Evolutionary conservation across 2,888 invertebrate species (phyloP).

Genomic region (Nematopogon swammerdamellus): DNA sequence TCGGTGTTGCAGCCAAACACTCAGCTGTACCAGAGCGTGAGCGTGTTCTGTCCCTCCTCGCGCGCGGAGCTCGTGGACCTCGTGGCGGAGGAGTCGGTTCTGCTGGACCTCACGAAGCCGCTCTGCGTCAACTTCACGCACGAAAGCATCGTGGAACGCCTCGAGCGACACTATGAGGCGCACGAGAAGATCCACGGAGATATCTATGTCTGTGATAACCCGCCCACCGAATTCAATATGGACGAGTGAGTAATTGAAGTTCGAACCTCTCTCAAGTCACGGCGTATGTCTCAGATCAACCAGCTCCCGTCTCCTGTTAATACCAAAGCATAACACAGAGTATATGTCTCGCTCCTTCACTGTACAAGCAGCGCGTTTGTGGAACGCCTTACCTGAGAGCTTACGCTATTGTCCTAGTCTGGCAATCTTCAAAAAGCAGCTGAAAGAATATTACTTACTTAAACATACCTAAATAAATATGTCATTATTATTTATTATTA

Average conservation of each 20-base stretch:
- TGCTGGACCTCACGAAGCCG: constrained; percentile 77
- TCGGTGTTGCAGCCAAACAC: constrained; percentile 71
- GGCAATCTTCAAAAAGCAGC: too few species aligned
- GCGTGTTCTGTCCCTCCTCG: constrained; percentile 80
- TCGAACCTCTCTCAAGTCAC: too few species aligned
- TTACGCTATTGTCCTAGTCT: too few species aligned
- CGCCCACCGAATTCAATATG: constrained; percentile 54
- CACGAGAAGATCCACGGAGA: constrained; percentile 81
- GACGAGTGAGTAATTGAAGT: constrained; percentile 61
- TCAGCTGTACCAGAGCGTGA: constrained; percentile 78
- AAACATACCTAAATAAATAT: too few species aligned
- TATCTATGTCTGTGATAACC: constrained; percentile 70
- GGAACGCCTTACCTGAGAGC: too few species aligned
- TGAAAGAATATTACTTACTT: too few species aligned
- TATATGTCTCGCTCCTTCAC: too few species aligned
- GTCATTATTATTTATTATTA: too few species aligned
- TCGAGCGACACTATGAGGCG: constrained; percentile 62
- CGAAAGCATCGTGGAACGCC: constrained; percentile 72
- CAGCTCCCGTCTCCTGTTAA: too few species aligned
- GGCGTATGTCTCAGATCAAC: too few species aligned
- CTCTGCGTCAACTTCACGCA: constrained; percentile 86
- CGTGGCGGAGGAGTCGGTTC: constrained; percentile 70
- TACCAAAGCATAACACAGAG: too few species aligned
- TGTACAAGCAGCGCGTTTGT: too few species aligned
- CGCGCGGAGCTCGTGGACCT: constrained; percentile 69